Percentiles rank a stretch among this genome's conserved stretches.
Evolutionary conservation across 2,888 invertebrate species (phyloP).

Genomic region (Lepetodrilus schrolli): DNA sequence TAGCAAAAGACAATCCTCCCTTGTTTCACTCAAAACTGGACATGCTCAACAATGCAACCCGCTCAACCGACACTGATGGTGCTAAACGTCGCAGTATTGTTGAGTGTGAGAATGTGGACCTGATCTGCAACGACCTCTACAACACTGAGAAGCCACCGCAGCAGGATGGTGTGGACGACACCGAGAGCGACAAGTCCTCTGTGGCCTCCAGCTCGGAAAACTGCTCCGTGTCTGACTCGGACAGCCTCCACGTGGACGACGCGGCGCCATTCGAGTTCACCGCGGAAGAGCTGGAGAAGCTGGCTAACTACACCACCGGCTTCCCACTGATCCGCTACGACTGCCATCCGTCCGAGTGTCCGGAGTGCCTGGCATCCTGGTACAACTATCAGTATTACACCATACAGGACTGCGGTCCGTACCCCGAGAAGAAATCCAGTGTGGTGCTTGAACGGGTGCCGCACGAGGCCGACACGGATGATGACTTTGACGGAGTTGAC

Average conservation of each 20-base stretch:
- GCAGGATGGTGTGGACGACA: constrained; percentile 51
- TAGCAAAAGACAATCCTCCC: constrained; percentile 37
- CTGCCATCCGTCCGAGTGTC: constrained; percentile 67
- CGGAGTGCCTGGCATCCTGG: constrained; percentile 63
- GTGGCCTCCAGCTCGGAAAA: constrained; percentile 64
- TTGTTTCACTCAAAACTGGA: constrained; percentile 35
- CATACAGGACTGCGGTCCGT: constrained; percentile 37
- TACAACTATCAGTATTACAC: constrained; percentile 50
- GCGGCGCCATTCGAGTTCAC: constrained; percentile 51
- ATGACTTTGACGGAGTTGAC: constrained; percentile 37
- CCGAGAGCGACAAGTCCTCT: constrained; percentile 59
- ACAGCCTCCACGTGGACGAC: constrained; percentile 40
- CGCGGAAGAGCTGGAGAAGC: constrained; percentile 61
- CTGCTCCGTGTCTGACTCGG: constrained; percentile 63
- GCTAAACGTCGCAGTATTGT: constrained; percentile 59
- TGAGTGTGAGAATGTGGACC: constrained; percentile 69
- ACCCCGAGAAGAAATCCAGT: constrained; percentile 31
- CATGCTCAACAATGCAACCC: constrained; percentile 62
- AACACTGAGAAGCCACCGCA: constrained; percentile 55
- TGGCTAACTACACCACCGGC: constrained; percentile 69
- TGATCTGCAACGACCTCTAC: constrained; percentile 72
- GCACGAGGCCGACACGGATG: constrained; percentile 32
- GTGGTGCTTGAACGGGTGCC: neutral
- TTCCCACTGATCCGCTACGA: constrained; percentile 68
- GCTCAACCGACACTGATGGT: constrained; percentile 41